These are phyloP conservation scores for Gryon sp. DNA, from an alignment of 1,140 invertebrate species.

Conservation along the genomic window DNA sequence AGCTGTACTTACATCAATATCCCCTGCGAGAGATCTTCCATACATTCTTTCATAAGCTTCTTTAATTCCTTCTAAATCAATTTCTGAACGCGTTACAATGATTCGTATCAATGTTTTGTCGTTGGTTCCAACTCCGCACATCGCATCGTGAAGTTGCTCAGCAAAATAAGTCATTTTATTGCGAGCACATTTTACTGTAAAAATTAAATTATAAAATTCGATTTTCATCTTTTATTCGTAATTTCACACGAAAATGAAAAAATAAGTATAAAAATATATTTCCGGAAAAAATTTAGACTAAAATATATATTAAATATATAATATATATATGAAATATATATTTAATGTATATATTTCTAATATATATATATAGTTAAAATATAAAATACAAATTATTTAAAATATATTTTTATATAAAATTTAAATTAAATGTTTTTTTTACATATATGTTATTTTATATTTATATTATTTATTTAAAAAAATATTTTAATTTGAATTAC, in stretches of 20 bases:
- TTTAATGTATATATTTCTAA: too few relatives aligned
- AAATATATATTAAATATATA: too few relatives aligned
- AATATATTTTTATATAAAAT: too few relatives aligned
- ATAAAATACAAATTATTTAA: too few relatives aligned
- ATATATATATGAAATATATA: too few relatives aligned
- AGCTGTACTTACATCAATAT: conserved; percentile 88
- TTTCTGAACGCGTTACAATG: conserved; percentile 91
- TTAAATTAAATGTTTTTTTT: too few relatives aligned
- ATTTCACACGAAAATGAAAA: too few relatives aligned
- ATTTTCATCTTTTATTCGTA: neutral
- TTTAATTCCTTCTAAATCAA: conserved; percentile 92
- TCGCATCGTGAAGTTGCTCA: conserved; percentile 90
- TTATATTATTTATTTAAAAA: conserved; percentile 12
- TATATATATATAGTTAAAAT: too few relatives aligned
- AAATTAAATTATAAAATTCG: conserved; percentile 6
- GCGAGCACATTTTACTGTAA: conserved; percentile 86
- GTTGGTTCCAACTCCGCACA: conserved; percentile 92
- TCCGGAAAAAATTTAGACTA: too few relatives aligned
- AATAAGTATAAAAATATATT: too few relatives aligned
- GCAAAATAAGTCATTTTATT: conserved; percentile 94
- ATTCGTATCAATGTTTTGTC: conserved; percentile 92
- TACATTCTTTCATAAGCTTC: conserved; percentile 88
- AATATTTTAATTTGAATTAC: conserved; percentile 80
- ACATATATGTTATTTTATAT: too few relatives aligned
- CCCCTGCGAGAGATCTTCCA: conserved; percentile 87